Conservation (phyloP, 64 coral and sea anemone species). For the Stylophora pistillata region DNA sequence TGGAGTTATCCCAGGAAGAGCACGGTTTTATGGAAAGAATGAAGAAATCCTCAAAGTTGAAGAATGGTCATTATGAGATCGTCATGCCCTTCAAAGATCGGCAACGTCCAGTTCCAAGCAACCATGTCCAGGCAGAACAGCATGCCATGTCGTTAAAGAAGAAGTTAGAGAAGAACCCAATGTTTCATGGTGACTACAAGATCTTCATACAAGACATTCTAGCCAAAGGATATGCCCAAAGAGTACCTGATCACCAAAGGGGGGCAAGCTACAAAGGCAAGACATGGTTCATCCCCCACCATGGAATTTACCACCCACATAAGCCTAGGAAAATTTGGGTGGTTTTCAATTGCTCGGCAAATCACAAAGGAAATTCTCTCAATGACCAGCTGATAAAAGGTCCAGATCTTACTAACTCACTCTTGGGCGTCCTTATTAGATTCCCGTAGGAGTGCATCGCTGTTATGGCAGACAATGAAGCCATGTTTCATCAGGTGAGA, state of each 20-base stretch:
- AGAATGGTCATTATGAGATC: no score
- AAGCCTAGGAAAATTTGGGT: slow-evolving; percentile 39
- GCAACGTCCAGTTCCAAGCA: slow-evolving; percentile 22
- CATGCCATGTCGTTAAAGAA: slow-evolving; percentile 30
- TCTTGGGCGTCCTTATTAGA: slow-evolving; percentile 15
- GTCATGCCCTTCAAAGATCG: slow-evolving; percentile 18
- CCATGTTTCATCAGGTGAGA: slow-evolving; percentile 43
- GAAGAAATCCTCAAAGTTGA: slow-evolving; percentile 8
- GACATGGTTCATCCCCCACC: slow-evolving; percentile 45
- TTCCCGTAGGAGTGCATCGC: slow-evolving; percentile 35
- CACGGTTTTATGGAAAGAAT: slow-evolving; percentile 14
- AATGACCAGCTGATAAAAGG: slow-evolving; percentile 42
- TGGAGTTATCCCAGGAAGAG: no score
- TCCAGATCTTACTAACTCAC: slow-evolving; percentile 35
- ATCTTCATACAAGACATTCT: slow-evolving; percentile 39
- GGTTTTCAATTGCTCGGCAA: slow-evolving; percentile 49
- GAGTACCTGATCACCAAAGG: not conserved
- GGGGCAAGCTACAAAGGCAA: not conserved
- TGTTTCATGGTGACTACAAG: slow-evolving; percentile 1
- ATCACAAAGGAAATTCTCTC: slow-evolving; percentile 28
- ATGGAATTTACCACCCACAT: slow-evolving; percentile 43
- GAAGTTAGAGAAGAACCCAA: slow-evolving; percentile 17
- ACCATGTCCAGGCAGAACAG: slow-evolving; percentile 48
- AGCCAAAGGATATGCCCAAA: slow-evolving; percentile 32
- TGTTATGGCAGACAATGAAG: slow-evolving; percentile 36